These are phyloP conservation scores for Pecten maximus DNA, from an alignment of 2,888 invertebrate species.

Conservation along the genomic window DNA sequence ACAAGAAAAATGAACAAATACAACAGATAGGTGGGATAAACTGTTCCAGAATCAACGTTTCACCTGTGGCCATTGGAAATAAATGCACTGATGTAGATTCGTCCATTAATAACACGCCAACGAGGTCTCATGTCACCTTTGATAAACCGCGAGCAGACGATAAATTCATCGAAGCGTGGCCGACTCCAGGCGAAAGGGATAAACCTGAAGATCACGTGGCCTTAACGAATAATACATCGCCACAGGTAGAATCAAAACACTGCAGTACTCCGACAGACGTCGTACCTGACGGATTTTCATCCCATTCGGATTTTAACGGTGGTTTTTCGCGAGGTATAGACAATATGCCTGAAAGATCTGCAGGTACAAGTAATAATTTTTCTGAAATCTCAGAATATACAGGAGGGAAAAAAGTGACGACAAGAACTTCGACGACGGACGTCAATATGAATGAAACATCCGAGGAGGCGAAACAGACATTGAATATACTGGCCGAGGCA, in stretches of 20 bases:
- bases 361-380: constrained; percentile 46
- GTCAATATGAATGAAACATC: background rate
- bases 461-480: constrained; percentile 42
- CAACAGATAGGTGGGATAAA: background rate
- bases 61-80: constrained; percentile 20
- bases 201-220: constrained; percentile 24
- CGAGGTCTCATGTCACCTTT: constrained; percentile 17
- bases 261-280: background rate
- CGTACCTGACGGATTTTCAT: background rate
- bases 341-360: constrained; percentile 54
- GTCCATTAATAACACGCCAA: constrained; percentile 33
- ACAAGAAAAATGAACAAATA: constrained; percentile 29
- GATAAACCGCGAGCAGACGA: constrained; percentile 33
- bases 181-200: constrained; percentile 39
- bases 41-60: constrained; percentile 1
- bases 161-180: background rate
- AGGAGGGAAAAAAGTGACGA: constrained; percentile 51
- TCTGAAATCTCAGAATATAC: constrained; percentile 53
- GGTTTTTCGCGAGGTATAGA: constrained; percentile 11
- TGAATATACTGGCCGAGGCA: constrained; percentile 56
- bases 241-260: constrained; percentile 30
- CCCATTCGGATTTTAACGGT: background rate
- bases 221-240: background rate
- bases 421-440: constrained; percentile 43
- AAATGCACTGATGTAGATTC: constrained; percentile 10